Percentiles rank a stretch among this genome's conserved stretches.
Conservation (phyloP, 2,888 invertebrate genomes). For the Baronia brevicornis region DNA sequence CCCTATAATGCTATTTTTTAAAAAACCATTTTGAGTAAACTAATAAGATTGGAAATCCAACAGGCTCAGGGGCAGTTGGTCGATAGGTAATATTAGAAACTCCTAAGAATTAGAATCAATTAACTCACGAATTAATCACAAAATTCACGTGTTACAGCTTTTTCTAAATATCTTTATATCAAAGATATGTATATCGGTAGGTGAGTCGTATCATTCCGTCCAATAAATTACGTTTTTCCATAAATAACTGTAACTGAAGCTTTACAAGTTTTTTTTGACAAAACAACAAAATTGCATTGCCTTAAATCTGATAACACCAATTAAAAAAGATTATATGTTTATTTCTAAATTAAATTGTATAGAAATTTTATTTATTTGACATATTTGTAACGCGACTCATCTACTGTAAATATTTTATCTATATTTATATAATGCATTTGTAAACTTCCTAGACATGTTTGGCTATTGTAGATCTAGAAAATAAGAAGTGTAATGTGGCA, state of each 20-base stretch:
- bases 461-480: slow-evolving; percentile 18
- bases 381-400: slow-evolving; percentile 4
- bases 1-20: slow-evolving; percentile 17
- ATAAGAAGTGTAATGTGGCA: slow-evolving; percentile 23
- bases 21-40: slow-evolving; percentile 19
- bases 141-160: slow-evolving; percentile 14
- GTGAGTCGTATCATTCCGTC: slow-evolving; percentile 6
- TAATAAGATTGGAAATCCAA: slow-evolving; percentile 27
- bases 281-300: no score
- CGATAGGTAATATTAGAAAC: slow-evolving; percentile 53
- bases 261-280: no score
- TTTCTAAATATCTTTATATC: slow-evolving; percentile 4
- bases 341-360: no score
- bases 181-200: slow-evolving; percentile 8
- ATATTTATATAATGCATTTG: slow-evolving; percentile 9
- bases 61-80: slow-evolving; percentile 48
- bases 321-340: no score
- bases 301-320: no score
- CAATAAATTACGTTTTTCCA: no score
- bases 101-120: slow-evolving; percentile 28
- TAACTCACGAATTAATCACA: slow-evolving; percentile 21
- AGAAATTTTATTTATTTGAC: no score
- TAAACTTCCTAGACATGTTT: slow-evolving; percentile 13
- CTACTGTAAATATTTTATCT: slow-evolving; percentile 7
- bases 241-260: no score